phyloP scores from a whole-genome alignment of 2,888 invertebrate species.

The Cancer borealis region DNA sequence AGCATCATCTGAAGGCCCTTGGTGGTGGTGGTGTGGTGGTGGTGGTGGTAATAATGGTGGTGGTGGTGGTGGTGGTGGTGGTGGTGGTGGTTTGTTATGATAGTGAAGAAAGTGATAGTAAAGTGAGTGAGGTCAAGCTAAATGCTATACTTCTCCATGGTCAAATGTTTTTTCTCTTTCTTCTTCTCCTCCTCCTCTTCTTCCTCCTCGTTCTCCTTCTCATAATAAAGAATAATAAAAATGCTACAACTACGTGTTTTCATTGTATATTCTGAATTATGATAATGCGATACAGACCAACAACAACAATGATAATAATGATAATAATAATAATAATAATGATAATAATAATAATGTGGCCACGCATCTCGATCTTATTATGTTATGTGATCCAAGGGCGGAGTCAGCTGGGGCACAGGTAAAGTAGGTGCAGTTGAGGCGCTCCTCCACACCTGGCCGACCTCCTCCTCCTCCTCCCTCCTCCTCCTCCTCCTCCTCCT shows the following conservation, averaged over 20 bases:
- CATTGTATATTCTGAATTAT: too few species aligned
- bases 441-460: neutral
- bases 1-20: neutral
- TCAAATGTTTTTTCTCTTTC: neutral
- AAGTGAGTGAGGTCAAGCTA: conserved; percentile 22
- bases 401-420: neutral
- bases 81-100: conserved; percentile 28
- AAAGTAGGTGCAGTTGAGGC: neutral
- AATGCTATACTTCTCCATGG: neutral
- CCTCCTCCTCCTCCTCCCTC: neutral
- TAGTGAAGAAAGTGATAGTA: neutral
- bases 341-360: neutral
- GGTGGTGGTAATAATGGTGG: conserved; percentile 11
- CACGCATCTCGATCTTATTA: neutral
- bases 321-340: neutral
- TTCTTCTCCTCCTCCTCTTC: neutral
- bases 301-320: neutral
- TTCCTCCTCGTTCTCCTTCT: neutral
- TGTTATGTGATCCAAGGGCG: neutral
- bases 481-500: neutral
- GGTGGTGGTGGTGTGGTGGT: conserved; percentile 32
- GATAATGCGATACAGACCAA: neutral
- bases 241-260: too few species aligned
- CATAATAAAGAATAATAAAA: neutral
- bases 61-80: conserved; percentile 18